Percentiles rank a stretch among this genome's conserved stretches.
Conservation (phyloP, 2,888 invertebrate genomes). For the Ptychoptera contaminata region DNA sequence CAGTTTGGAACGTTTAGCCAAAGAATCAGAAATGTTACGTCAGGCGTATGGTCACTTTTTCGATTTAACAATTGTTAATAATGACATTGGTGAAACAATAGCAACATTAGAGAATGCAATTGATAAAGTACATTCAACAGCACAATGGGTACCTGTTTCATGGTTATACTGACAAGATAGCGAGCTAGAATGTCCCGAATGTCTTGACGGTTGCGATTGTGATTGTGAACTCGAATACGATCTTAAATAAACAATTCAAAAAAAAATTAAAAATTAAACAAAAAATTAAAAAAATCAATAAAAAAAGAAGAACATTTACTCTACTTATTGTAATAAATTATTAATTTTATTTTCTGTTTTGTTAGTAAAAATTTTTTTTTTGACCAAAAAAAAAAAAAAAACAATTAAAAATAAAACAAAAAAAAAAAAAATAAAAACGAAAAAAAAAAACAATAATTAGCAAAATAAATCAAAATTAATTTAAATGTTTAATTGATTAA, state of each 20-base stretch:
- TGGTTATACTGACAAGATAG: constrained; percentile 59
- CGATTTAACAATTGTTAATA: constrained; percentile 95
- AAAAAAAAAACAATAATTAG: neutral
- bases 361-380: neutral
- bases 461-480: neutral
- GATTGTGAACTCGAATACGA: constrained; percentile 24
- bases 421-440: neutral
- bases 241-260: constrained; percentile 9
- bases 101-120: constrained; percentile 80
- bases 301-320: neutral
- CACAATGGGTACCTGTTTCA: constrained; percentile 95
- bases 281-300: neutral
- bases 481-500: too few relatives aligned
- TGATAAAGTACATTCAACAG: constrained; percentile 75
- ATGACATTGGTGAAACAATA: constrained; percentile 98
- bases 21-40: constrained; percentile 91
- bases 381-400: too few relatives aligned
- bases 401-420: neutral
- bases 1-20: constrained; percentile 86
- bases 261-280: neutral
- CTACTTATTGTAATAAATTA: neutral
- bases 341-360: neutral
- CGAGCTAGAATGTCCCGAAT: constrained; percentile 31
- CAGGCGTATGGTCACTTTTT: constrained; percentile 98
- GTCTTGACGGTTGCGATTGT: constrained; percentile 31